phyloP scores from a whole-genome alignment of 2,113 vertebrate genomes.

The Bubo bubo region DNA sequence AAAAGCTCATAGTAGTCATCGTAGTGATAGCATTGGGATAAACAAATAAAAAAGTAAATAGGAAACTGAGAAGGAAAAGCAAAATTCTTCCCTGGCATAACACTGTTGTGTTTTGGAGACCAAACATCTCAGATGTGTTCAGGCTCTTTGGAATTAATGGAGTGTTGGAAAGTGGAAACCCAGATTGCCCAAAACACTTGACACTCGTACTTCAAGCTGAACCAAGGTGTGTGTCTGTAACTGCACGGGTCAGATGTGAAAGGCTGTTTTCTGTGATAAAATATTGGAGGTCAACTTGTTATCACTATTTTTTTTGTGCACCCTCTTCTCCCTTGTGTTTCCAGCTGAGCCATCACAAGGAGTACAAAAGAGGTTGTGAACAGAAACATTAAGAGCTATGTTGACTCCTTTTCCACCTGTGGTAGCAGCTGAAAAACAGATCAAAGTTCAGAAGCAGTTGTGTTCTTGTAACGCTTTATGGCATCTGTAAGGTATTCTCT shows the following conservation, averaged over 20 bases:
- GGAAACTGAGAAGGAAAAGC: background rate
- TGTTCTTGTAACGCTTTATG: slow-evolving; percentile 33
- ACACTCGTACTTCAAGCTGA: background rate
- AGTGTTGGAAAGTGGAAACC: slow-evolving; percentile 33
- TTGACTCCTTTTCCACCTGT: background rate
- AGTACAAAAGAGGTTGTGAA: background rate
- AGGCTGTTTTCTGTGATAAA: background rate
- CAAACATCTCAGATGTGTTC: slow-evolving; percentile 15
- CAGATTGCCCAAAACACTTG: slow-evolving; percentile 6
- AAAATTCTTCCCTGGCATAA: slow-evolving; percentile 10
- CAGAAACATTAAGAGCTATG: background rate
- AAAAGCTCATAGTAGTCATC: background rate
- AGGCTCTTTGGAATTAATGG: slow-evolving; percentile 34
- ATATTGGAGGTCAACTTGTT: background rate
- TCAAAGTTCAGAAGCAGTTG: slow-evolving; percentile 28
- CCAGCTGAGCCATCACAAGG: background rate
- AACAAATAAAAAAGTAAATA: slow-evolving; percentile 38
- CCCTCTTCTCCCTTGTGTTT: background rate
- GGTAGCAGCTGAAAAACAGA: slow-evolving; percentile 51
- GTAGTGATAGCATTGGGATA: background rate
- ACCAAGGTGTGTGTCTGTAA: background rate
- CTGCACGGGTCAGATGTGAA: accelerated
- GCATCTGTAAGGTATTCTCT: slow-evolving; percentile 34
- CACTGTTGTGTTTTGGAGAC: slow-evolving; percentile 22
- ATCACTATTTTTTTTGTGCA: background rate